These are phyloP conservation scores for Artibeus lituratus DNA, from an alignment of 2,797 vertebrate species.

Conservation along the genomic window DNA sequence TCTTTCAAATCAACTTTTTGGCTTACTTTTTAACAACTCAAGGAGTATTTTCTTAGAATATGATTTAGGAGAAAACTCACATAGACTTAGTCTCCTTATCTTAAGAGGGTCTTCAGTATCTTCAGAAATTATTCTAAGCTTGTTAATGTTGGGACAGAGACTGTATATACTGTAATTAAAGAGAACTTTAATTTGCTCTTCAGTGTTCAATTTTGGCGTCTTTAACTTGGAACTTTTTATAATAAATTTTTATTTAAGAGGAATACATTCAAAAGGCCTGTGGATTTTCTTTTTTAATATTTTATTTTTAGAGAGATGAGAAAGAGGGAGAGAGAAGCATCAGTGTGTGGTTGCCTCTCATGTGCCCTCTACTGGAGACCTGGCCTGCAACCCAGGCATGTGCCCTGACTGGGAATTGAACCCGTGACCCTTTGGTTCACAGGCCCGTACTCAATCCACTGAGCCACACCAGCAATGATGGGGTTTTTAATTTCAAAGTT, in stretches of 20 bases:
- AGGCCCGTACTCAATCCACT: too few species aligned
- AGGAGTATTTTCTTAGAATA: slow-evolving; percentile 40
- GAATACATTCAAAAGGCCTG: neutral
- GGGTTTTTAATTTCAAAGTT: slow-evolving; percentile 7
- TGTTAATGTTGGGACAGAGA: slow-evolving; percentile 8
- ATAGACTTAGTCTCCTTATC: slow-evolving; percentile 9
- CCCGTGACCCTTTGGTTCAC: too few species aligned
- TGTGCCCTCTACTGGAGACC: too few species aligned
- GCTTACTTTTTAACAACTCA: slow-evolving; percentile 54
- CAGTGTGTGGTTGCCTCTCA: too few species aligned
- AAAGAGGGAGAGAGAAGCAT: too few species aligned
- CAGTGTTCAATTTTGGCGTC: neutral
- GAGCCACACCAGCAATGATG: too few species aligned
- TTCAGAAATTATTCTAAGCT: slow-evolving; percentile 52
- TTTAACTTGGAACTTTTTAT: slow-evolving; percentile 44
- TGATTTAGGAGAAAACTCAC: neutral
- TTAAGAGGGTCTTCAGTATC: slow-evolving; percentile 22
- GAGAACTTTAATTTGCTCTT: slow-evolving; percentile 38
- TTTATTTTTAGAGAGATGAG: too few species aligned
- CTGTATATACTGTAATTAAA: slow-evolving; percentile 7
- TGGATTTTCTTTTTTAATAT: neutral
- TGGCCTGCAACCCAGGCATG: too few species aligned
- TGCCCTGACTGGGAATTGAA: too few species aligned
- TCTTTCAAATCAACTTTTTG: slow-evolving; percentile 15
- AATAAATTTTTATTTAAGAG: slow-evolving; percentile 39